phyloP scores from a whole-genome alignment of 2,113 vertebrate species.

The Grus americana region DNA sequence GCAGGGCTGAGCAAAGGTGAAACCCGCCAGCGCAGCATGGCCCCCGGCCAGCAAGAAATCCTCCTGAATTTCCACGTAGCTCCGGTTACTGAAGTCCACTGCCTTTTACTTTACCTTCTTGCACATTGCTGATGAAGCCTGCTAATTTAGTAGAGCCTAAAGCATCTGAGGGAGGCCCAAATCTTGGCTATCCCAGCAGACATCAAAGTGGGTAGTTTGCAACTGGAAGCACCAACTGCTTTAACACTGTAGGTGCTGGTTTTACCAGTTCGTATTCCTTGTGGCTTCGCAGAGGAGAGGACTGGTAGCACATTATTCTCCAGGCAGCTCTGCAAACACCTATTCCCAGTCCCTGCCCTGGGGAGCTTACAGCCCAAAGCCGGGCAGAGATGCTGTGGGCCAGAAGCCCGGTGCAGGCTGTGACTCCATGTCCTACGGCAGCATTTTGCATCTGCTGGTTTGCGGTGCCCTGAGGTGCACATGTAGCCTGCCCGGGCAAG shows the following conservation, averaged over 20 bases:
- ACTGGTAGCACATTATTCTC: background rate
- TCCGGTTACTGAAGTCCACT: background rate
- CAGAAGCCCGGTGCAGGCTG: background rate
- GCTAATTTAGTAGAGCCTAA: background rate
- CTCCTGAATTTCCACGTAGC: background rate
- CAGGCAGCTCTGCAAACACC: background rate
- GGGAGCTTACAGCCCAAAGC: background rate
- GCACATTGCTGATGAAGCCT: background rate
- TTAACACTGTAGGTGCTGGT: background rate
- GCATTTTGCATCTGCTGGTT: background rate
- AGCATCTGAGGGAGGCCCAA: background rate
- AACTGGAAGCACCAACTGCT: background rate
- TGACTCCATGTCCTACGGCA: background rate
- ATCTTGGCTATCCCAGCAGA: background rate
- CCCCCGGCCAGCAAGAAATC: background rate
- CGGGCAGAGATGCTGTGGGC: background rate
- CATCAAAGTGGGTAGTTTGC: background rate
- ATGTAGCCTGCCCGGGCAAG: background rate
- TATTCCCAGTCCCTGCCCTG: background rate
- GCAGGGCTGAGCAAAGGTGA: slow-evolving; percentile 42
- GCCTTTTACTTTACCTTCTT: background rate
- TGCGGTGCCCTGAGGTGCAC: background rate
- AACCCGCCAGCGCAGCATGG: background rate
- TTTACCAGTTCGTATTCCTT: background rate
- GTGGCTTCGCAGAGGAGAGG: background rate